phyloP scores from a whole-genome alignment of 2,113 vertebrate species.

The Agapornis roseicollis region DNA sequence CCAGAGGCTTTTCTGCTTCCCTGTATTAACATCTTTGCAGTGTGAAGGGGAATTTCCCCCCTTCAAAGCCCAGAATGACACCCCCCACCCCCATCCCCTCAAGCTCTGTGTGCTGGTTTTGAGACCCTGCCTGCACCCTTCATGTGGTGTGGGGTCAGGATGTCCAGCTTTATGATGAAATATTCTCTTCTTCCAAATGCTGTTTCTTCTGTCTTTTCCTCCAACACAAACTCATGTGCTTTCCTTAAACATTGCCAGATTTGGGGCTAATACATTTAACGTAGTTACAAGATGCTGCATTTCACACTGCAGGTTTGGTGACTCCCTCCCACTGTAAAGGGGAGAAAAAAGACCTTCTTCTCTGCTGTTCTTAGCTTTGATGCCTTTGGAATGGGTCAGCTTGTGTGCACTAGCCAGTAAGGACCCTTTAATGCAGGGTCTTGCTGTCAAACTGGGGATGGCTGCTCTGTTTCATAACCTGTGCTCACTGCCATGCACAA shows the following conservation, averaged over 20 bases:
- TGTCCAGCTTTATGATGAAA: neutral
- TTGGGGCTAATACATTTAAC: neutral
- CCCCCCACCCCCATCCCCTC: accelerated
- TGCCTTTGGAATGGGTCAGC: neutral
- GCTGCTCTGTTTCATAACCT: neutral
- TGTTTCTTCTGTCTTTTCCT: neutral
- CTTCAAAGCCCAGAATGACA: neutral
- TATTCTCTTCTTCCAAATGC: neutral
- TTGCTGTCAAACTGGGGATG: accelerated
- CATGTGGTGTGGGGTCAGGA: neutral
- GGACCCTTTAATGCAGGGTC: neutral
- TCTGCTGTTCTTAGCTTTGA: neutral
- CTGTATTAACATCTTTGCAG: neutral
- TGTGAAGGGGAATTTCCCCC: neutral
- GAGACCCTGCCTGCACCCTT: neutral
- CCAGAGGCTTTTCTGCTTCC: neutral
- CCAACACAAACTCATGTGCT: neutral
- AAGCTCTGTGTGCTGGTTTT: neutral
- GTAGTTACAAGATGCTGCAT: neutral
- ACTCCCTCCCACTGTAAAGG: neutral
- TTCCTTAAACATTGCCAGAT: neutral
- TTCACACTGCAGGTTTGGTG: neutral
- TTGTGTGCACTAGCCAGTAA: neutral
- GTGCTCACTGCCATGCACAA: accelerated
- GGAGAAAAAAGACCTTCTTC: neutral